Base-by-base conservation (phyloP, 2,113 vertebrate genomes). In the Ariopsis seemanni region DNA sequence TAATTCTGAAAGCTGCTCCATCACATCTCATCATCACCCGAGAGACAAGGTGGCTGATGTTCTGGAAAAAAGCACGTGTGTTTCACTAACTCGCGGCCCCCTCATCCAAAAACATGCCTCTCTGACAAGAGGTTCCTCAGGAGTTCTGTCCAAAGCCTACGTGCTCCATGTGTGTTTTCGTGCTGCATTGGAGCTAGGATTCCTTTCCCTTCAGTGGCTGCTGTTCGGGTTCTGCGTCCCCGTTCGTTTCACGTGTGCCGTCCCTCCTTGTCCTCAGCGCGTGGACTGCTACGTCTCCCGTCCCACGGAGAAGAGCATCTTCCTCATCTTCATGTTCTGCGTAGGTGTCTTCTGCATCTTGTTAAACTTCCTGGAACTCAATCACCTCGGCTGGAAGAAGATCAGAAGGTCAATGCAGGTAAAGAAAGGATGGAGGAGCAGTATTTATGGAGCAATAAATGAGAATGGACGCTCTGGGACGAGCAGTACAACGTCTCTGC, bases 361-460 rank as follows among this genome's bases (percentile, higher is more conserved):
- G 48, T 93, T 96, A 50, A 96, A 95, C 89, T 83, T 96, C 88
- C 90, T 96, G 1, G 95, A 96, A 90, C 94, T 96, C 69, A 95
- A 95, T 88, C 95, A 96, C 84, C 89, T 96, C 82, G 95, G 94
- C 88, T 96, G 95, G 95, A 96, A 96, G 89, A 96, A 94, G 92
- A 93, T 96, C 88, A 91, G 89, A 1, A 88, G 67, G 10, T 93
- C 69, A 0, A 74, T 91, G 65, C 87, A 4, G 75, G 79, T 88
- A 15, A 91, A 62, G 81, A 90, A 94, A 62, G 63, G 18, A 4
- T 63, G 9, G 0, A 85, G 91, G 27, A 92, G 89, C 90, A 79
- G 69, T 1, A 90, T 88, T 0, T 94, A 94, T 48, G 90, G 93
- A 71, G 89, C 92, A 60, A 92, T 94, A 34, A 83, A 90, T 12